Percentiles rank a stretch among this genome's conserved stretches.
phyloP scores from a whole-genome alignment of 37 sponge, comb jelly and placozoan genomes.

The Lycopodina hypogea region DNA sequence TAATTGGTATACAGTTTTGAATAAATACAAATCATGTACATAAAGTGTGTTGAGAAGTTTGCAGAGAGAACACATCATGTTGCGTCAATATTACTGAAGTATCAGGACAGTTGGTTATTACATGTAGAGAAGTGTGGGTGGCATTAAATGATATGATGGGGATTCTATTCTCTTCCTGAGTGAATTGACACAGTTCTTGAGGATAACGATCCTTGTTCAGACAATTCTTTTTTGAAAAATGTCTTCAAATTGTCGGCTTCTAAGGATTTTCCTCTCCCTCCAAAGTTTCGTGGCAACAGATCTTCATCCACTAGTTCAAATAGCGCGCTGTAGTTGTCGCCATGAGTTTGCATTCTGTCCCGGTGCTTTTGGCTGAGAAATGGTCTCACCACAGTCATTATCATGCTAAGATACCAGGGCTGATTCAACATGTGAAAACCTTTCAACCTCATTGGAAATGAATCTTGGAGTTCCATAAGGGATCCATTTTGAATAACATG shows the following conservation, averaged over 20 bases:
- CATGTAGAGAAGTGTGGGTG: too few species aligned
- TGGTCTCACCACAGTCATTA: conserved; percentile 53
- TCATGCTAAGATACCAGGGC: conserved; percentile 61
- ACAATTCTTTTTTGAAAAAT: conserved; percentile 7
- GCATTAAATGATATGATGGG: too few species aligned
- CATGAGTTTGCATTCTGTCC: conserved; percentile 39
- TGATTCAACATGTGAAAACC: conserved; percentile 58
- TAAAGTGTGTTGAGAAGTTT: too few species aligned
- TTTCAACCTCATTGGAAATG: conserved; percentile 61
- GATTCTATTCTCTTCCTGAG: conserved; percentile 4
- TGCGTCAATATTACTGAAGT: too few species aligned
- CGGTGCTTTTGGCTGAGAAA: conserved; percentile 61
- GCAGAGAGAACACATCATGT: too few species aligned
- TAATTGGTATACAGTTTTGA: too few species aligned
- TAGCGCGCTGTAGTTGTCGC: conserved; percentile 20
- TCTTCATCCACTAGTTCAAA: conserved; percentile 25
- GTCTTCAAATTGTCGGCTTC: conserved; percentile 1
- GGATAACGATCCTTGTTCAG: neutral
- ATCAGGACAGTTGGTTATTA: too few species aligned
- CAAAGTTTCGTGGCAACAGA: conserved; percentile 41
- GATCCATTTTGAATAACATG: conserved; percentile 10
- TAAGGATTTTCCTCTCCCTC: conserved; percentile 14
- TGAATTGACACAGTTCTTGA: conserved; percentile 1
- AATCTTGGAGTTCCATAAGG: conserved; percentile 53
- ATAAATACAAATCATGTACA: too few species aligned